Conservation (phyloP, 1,140 invertebrate species). For the Neuroterus valhalla region DNA sequence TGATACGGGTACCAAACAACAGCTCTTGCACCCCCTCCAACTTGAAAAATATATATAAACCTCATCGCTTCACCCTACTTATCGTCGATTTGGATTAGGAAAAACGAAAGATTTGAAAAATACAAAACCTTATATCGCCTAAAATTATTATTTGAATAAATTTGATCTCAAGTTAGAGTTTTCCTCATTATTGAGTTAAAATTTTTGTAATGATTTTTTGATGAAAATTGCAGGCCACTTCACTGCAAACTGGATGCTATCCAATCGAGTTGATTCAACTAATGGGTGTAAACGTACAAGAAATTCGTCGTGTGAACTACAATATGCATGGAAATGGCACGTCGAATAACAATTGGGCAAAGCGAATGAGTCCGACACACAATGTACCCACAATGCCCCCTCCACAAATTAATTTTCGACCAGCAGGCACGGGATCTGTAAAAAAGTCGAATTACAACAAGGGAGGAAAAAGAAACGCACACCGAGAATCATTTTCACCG, state of each 20-base stretch:
- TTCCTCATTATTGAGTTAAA: too few species aligned
- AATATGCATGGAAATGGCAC: constrained; percentile 51
- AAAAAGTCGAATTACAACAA: constrained; percentile 68
- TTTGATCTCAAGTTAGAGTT: too few species aligned
- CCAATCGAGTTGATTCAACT: constrained; percentile 65
- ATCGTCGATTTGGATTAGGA: too few species aligned
- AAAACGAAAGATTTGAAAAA: too few species aligned
- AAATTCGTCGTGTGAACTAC: constrained; percentile 57
- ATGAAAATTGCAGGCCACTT: constrained; percentile 3
- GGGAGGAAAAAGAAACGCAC: constrained; percentile 56
- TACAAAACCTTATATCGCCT: too few species aligned
- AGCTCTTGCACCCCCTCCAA: too few species aligned
- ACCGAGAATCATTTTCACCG: constrained; percentile 53
- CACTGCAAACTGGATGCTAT: constrained; percentile 62
- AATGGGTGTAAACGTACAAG: constrained; percentile 64
- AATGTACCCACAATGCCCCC: constrained; percentile 53
- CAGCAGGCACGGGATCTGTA: constrained; percentile 53
- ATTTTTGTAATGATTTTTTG: constrained; percentile 33
- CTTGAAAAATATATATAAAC: too few species aligned
- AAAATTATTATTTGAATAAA: too few species aligned
- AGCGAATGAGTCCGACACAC: constrained; percentile 52
- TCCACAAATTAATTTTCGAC: constrained; percentile 57
- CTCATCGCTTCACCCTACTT: too few species aligned
- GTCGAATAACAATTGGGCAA: constrained; percentile 59
- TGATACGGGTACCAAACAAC: too few species aligned